A percentile compares a stretch with the other conserved stretches of the same genome.
Evolutionary conservation across 2,888 invertebrate genomes (phyloP).

Genomic region (Cataglyphis altisquamis): DNA sequence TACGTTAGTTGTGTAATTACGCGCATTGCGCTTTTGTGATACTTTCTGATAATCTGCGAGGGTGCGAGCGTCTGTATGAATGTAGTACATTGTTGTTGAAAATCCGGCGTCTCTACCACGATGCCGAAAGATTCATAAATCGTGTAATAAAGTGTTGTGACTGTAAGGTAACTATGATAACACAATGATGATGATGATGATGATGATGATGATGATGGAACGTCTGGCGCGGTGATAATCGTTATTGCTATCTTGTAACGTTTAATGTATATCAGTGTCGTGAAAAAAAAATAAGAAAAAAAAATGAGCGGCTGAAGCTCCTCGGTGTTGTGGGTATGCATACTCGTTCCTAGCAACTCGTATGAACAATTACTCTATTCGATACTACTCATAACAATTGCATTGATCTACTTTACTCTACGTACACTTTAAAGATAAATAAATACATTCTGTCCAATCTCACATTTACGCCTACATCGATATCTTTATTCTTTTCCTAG

Average conservation of each 20-base stretch:
- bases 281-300: constrained; percentile 77
- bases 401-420: constrained; percentile 86
- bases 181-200: constrained; percentile 70
- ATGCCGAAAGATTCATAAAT: constrained; percentile 76
- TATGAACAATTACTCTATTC: constrained; percentile 85
- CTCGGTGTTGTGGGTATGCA: constrained; percentile 86
- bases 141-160: constrained; percentile 73
- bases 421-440: constrained; percentile 84
- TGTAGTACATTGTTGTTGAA: constrained; percentile 71
- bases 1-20: constrained; percentile 52
- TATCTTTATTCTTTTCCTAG: not conserved
- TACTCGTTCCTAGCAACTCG: constrained; percentile 86
- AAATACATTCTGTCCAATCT: constrained; percentile 86
- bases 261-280: constrained; percentile 86
- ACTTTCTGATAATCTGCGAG: constrained; percentile 41
- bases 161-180: constrained; percentile 73
- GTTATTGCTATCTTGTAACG: constrained; percentile 83
- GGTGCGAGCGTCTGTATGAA: constrained; percentile 43
- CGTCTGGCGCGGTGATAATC: constrained; percentile 73
- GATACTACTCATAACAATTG: constrained; percentile 85
- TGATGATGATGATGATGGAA: constrained; percentile 72
- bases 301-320: constrained; percentile 83
- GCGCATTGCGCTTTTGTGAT: constrained; percentile 55
- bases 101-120: constrained; percentile 66
- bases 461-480: constrained; percentile 49